A percentile compares a stretch with the other conserved stretches of the same genome.
Evolutionary conservation across 2,113 vertebrate species (phyloP).

Genomic region (Galbula dea): DNA sequence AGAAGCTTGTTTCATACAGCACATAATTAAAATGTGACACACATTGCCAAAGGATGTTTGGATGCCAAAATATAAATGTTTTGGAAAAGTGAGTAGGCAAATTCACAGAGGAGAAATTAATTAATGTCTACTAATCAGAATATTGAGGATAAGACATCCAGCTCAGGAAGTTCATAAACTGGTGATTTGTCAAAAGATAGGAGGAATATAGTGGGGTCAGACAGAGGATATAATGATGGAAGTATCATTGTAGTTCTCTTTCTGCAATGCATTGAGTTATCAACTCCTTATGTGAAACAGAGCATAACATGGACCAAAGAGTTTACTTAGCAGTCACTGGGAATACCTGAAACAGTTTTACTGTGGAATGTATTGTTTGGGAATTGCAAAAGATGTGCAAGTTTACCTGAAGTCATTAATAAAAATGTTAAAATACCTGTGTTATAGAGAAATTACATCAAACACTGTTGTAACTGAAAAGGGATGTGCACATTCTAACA

Average conservation of each 20-base stretch:
- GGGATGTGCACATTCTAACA: neutral
- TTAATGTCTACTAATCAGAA: neutral
- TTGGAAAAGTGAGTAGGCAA: neutral
- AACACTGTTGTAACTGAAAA: neutral
- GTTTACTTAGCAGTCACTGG: neutral
- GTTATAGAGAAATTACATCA: neutral
- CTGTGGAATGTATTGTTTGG: neutral
- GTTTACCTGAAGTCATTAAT: neutral
- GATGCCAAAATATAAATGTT: neutral
- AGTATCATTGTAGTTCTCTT: neutral
- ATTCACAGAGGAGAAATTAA: neutral
- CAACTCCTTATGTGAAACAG: neutral
- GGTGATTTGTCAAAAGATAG: neutral
- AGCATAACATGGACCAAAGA: neutral
- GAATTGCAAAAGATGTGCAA: neutral
- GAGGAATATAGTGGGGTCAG: neutral
- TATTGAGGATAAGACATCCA: neutral
- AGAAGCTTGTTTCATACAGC: neutral
- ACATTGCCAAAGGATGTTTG: neutral
- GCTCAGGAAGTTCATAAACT: neutral
- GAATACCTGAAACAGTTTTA: neutral
- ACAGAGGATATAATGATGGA: neutral
- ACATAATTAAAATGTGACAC: neutral
- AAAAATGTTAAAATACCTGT: neutral
- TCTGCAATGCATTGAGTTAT: neutral